Evolutionary conservation across 2,113 vertebrate genomes (phyloP).

Genomic region (Myotis yumanensis): DNA sequence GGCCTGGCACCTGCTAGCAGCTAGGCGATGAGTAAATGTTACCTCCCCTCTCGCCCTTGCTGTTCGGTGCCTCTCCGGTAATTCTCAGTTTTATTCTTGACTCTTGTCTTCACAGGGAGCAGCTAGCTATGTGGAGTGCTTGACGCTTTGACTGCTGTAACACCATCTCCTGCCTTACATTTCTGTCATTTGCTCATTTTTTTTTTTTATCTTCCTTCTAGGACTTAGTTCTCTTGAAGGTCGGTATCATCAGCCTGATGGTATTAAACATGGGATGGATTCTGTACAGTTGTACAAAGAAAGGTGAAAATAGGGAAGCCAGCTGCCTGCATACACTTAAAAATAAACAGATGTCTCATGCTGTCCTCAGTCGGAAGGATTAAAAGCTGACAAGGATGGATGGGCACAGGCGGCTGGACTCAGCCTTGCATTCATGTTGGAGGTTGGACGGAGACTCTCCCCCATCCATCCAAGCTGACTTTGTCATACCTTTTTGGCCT

Average conservation of each 20-base stretch:
- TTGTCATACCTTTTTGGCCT: background rate
- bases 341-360: slow-evolving; percentile 76
- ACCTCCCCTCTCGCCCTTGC: background rate
- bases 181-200: background rate
- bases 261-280: slow-evolving; percentile 38
- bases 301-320: slow-evolving; percentile 61
- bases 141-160: background rate
- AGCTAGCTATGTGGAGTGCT: background rate
- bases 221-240: background rate
- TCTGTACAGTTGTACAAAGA: slow-evolving; percentile 33
- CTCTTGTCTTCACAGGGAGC: background rate
- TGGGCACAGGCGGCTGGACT: slow-evolving; percentile 47
- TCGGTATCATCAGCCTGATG: background rate
- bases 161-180: background rate
- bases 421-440: slow-evolving; percentile 20
- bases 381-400: slow-evolving; percentile 61
- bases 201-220: background rate
- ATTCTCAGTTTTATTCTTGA: background rate
- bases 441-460: background rate
- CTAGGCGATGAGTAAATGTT: background rate
- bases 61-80: background rate
- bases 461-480: background rate
- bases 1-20: slow-evolving; percentile 7
- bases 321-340: slow-evolving; percentile 58
- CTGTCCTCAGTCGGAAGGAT: slow-evolving; percentile 66